A percentile compares a stretch with the other conserved stretches of the same genome.
These are phyloP conservation scores for Piezodorus guildinii DNA, from an alignment of 1,140 invertebrate genomes.

Conservation along the genomic window DNA sequence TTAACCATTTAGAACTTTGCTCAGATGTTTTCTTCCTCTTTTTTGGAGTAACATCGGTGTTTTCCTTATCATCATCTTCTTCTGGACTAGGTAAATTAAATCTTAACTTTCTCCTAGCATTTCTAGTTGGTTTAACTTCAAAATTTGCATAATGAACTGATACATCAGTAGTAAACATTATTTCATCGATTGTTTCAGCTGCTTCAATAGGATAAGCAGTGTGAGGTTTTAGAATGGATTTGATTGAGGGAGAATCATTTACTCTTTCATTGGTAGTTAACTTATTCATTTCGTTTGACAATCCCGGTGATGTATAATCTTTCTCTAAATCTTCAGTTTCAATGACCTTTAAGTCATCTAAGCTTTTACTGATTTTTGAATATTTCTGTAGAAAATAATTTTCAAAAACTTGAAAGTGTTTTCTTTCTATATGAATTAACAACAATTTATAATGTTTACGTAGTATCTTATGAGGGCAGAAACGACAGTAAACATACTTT, in stretches of 20 bases:
- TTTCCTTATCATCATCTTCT: conserved; percentile 15
- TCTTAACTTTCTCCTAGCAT: conserved; percentile 26
- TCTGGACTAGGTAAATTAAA: conserved; percentile 28
- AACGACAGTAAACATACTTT: conserved; percentile 27
- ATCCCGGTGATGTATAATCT: neutral
- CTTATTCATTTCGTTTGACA: neutral
- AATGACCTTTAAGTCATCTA: conserved; percentile 22
- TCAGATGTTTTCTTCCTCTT: conserved; percentile 25
- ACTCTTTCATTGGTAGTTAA: neutral
- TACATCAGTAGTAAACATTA: neutral
- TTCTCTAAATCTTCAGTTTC: neutral
- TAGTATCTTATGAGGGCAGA: conserved; percentile 28
- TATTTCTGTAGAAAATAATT: conserved; percentile 26
- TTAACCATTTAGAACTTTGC: conserved; percentile 14
- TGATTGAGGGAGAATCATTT: conserved; percentile 16
- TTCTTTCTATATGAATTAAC: conserved; percentile 30
- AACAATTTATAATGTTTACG: conserved; percentile 28
- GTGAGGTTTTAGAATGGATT: conserved; percentile 26
- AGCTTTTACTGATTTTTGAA: conserved; percentile 16
- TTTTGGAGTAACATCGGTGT: neutral
- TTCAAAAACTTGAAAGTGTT: conserved; percentile 28
- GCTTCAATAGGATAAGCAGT: conserved; percentile 20
- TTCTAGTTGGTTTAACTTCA: conserved; percentile 8
- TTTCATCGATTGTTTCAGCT: neutral
- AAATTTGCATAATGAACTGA: conserved; percentile 10